phyloP scores from a whole-genome alignment of 1,140 invertebrate genomes.

The Maniola jurtina region DNA sequence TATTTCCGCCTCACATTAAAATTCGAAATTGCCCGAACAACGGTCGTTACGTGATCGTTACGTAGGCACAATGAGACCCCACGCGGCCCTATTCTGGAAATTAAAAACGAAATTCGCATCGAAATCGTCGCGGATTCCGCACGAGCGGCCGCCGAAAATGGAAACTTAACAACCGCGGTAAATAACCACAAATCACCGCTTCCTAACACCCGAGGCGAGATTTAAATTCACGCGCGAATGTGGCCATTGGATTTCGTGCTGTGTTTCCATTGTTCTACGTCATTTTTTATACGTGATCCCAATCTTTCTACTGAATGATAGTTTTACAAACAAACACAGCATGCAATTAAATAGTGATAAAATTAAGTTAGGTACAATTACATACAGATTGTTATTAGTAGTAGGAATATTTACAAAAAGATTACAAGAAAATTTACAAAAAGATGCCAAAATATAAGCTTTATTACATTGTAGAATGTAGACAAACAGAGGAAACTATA shows the following conservation, averaged over 20 bases:
- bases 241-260: conserved; percentile 44
- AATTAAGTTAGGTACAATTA: too few species aligned
- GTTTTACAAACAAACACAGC: too few species aligned
- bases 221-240: conserved; percentile 72
- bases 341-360: too few species aligned
- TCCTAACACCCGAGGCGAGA: conserved; percentile 68
- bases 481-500: too few species aligned
- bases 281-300: too few species aligned
- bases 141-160: conserved; percentile 62
- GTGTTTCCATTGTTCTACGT: conserved; percentile 41
- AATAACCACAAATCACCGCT: conserved; percentile 76
- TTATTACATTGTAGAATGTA: too few species aligned
- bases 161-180: conserved; percentile 73
- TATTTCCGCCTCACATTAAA: conserved; percentile 38
- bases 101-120: conserved; percentile 70
- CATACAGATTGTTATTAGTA: too few species aligned
- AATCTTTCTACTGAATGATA: too few species aligned
- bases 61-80: conserved; percentile 24
- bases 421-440: too few species aligned
- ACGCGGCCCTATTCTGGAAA: conserved; percentile 59
- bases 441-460: too few species aligned
- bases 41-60: conserved; percentile 32
- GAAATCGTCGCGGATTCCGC: conserved; percentile 65
- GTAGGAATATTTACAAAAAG: too few species aligned
- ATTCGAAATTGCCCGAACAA: conserved; percentile 38